These are phyloP conservation scores for Andrena trimmerana DNA, from an alignment of 2,888 invertebrate genomes.

Conservation along the genomic window DNA sequence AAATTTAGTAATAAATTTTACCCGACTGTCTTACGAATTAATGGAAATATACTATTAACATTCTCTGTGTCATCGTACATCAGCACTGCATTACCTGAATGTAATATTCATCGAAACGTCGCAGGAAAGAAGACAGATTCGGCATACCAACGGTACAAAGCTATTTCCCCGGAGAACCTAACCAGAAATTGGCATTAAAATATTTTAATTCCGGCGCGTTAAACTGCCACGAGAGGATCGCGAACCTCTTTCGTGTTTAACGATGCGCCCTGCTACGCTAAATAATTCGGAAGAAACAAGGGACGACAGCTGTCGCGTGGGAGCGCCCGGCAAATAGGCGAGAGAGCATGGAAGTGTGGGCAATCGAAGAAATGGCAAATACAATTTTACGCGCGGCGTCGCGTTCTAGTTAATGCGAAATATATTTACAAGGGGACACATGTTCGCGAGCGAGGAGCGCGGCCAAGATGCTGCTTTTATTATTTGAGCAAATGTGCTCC, in stretches of 20 bases:
- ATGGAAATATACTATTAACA: slow-evolving; percentile 18
- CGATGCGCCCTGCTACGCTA: neutral
- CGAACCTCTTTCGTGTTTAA: neutral
- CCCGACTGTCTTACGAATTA: neutral
- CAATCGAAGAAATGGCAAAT: slow-evolving; percentile 40
- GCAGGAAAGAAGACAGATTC: neutral
- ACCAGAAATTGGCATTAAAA: too few relatives aligned
- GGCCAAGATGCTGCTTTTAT: slow-evolving; percentile 63
- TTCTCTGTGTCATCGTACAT: slow-evolving; percentile 1
- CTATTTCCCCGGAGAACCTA: too few relatives aligned
- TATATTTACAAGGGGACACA: slow-evolving; percentile 57
- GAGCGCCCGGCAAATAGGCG: neutral
- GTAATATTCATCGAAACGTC: neutral
- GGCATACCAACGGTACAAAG: neutral
- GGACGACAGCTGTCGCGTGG: neutral
- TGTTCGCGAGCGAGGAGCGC: slow-evolving; percentile 40
- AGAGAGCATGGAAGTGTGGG: neutral
- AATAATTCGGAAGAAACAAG: neutral
- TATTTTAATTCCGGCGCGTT: too few relatives aligned
- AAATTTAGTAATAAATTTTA: slow-evolving; percentile 20
- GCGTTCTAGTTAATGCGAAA: slow-evolving; percentile 52
- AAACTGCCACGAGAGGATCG: too few relatives aligned
- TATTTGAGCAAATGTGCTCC: slow-evolving; percentile 61
- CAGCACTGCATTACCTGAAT: neutral
- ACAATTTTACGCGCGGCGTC: slow-evolving; percentile 32